phyloP scores from a whole-genome alignment of 2,797 vertebrate genomes.

The Megalops cyprinoides region DNA sequence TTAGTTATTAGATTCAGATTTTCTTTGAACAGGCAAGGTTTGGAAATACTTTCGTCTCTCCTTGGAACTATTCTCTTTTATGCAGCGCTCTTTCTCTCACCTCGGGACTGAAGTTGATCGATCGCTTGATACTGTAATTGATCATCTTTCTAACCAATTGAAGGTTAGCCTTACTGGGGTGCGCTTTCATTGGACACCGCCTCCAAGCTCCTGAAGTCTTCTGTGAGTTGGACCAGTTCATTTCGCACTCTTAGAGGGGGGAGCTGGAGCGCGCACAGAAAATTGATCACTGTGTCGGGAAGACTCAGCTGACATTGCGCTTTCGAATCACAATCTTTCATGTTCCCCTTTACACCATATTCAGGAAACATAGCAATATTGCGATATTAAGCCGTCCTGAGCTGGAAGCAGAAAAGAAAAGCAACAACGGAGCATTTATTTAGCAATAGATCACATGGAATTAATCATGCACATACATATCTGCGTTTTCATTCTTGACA shows the following conservation, averaged over 20 bases:
- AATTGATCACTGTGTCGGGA: background rate
- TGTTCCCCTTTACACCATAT: background rate
- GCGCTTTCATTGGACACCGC: slow-evolving; percentile 79
- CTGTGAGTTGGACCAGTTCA: slow-evolving; percentile 85
- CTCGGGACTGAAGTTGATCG: slow-evolving; percentile 81
- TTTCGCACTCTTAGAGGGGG: slow-evolving; percentile 69
- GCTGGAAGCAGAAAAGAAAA: background rate
- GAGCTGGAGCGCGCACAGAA: background rate
- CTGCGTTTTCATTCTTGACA: background rate
- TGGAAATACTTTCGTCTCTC: background rate
- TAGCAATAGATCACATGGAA: background rate
- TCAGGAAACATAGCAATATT: background rate
- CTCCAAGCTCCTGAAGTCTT: slow-evolving; percentile 71
- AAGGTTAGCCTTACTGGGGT: slow-evolving; percentile 66
- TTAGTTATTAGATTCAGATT: background rate
- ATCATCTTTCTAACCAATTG: slow-evolving; percentile 84
- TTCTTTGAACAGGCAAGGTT: background rate
- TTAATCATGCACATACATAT: background rate
- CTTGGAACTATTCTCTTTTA: slow-evolving; percentile 14
- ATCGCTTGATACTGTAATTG: slow-evolving; percentile 81
- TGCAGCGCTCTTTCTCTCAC: slow-evolving; percentile 54
- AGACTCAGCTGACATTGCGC: slow-evolving; percentile 9
- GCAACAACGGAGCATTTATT: background rate
- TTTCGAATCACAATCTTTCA: background rate
- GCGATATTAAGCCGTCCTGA: background rate